Conservation (phyloP, 2,113 vertebrate species). For the Heterocephalus glaber region DNA sequence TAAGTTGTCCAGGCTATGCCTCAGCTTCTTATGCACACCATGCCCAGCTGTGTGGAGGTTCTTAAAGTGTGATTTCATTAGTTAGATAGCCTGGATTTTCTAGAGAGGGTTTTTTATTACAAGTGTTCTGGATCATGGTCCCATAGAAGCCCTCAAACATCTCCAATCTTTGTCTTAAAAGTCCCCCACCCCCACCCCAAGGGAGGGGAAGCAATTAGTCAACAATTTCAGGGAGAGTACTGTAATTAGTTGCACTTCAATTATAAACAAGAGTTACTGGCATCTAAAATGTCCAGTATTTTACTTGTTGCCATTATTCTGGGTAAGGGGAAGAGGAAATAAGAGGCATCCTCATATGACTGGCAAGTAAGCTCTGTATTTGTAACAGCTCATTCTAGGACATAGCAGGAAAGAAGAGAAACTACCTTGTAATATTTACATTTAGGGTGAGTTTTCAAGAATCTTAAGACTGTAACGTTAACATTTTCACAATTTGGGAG, state of each 20-base stretch:
- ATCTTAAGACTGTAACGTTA: background rate
- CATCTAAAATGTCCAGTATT: background rate
- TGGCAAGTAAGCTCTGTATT: background rate
- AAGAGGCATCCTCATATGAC: background rate
- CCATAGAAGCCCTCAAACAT: background rate
- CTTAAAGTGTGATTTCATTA: background rate
- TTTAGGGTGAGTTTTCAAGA: background rate
- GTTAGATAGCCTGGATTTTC: background rate
- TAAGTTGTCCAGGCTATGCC: background rate
- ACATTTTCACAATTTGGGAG: background rate
- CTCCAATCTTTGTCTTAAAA: background rate
- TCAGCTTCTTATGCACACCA: background rate
- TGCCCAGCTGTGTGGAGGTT: background rate
- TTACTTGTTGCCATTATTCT: background rate
- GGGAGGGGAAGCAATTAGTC: background rate
- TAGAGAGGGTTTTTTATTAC: background rate
- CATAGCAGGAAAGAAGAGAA: background rate
- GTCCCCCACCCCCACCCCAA: no score
- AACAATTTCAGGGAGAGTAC: background rate
- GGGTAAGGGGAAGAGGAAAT: background rate
- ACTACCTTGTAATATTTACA: background rate
- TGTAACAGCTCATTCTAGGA: background rate
- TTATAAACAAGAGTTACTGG: background rate
- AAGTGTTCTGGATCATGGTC: background rate
- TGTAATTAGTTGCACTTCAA: background rate